Evolutionary conservation across 2,113 vertebrate species (phyloP).

Genomic region (Pagrus major): DNA sequence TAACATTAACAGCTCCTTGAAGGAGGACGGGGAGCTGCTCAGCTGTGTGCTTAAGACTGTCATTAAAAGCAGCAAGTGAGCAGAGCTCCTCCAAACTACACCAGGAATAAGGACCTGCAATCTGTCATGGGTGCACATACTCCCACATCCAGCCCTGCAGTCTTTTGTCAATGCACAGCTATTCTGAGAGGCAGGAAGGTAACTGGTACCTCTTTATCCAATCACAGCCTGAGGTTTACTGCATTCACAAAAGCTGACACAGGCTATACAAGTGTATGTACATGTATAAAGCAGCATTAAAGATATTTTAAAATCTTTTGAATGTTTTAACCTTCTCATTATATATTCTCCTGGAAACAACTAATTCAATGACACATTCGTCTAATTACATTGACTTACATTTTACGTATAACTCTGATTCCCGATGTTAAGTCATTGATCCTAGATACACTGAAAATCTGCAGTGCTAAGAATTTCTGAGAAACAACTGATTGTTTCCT

Average conservation of each 20-base stretch:
- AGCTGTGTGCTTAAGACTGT: slow-evolving; percentile 36
- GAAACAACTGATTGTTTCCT: slow-evolving; percentile 8
- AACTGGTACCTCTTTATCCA: neutral
- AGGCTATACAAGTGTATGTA: neutral
- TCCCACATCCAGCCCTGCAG: slow-evolving; percentile 16
- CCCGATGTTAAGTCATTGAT: neutral
- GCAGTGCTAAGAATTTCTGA: neutral
- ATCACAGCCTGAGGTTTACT: neutral
- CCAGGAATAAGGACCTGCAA: slow-evolving; percentile 15
- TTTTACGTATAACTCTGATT: neutral
- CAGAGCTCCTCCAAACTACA: slow-evolving; percentile 15
- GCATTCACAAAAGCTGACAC: slow-evolving; percentile 5
- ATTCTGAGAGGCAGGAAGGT: slow-evolving; percentile 21
- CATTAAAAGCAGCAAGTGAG: slow-evolving; percentile 29
- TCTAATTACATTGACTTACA: neutral
- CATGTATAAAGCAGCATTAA: neutral
- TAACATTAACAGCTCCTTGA: slow-evolving; percentile 16
- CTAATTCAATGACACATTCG: neutral
- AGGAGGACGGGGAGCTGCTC: slow-evolving; percentile 27
- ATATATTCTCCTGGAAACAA: neutral
- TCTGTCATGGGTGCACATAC: slow-evolving; percentile 17
- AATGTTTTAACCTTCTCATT: neutral
- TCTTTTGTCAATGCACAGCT: slow-evolving; percentile 13
- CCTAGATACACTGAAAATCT: neutral
- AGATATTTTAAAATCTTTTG: neutral